These are phyloP conservation scores for Clavelina lepadiformis DNA, from an alignment of 23 tunicate genomes.

Conservation along the genomic window DNA sequence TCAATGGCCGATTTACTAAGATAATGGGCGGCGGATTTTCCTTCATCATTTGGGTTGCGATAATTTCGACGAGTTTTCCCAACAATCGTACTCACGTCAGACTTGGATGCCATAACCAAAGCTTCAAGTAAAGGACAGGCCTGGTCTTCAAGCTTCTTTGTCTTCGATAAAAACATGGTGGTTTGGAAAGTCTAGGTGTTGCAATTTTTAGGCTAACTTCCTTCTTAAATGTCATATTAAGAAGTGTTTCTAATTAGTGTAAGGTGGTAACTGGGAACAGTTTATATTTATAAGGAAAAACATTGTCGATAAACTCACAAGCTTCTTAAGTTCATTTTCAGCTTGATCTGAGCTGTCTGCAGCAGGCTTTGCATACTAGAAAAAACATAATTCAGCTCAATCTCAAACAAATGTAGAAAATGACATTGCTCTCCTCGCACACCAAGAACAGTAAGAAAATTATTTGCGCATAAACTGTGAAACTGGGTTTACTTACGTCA, in stretches of 20 bases:
- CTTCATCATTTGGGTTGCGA: slow-evolving; percentile 67
- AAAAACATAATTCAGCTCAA: neutral
- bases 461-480: too few species aligned
- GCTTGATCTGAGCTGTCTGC: slow-evolving; percentile 3
- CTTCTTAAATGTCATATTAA: too few species aligned
- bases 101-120: slow-evolving; percentile 73
- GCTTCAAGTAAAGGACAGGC: slow-evolving; percentile 96
- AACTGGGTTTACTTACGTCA: slow-evolving; percentile 53
- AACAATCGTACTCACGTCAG: slow-evolving; percentile 81
- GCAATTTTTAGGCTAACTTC: too few species aligned
- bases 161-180: too few species aligned
- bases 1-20: slow-evolving; percentile 69
- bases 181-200: too few species aligned
- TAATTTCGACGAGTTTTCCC: slow-evolving; percentile 79
- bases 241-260: neutral
- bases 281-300: neutral
- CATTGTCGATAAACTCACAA: slow-evolving; percentile 14
- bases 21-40: slow-evolving; percentile 89
- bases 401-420: too few species aligned
- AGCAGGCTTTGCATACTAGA: slow-evolving; percentile 38
- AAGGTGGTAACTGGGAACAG: neutral
- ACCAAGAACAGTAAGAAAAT: too few species aligned
- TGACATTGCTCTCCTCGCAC: too few species aligned
- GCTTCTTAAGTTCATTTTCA: slow-evolving; percentile 34
- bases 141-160: slow-evolving; percentile 61